Conservation (phyloP, 2,888 invertebrate genomes). For the Rhodophaea formosa region DNA sequence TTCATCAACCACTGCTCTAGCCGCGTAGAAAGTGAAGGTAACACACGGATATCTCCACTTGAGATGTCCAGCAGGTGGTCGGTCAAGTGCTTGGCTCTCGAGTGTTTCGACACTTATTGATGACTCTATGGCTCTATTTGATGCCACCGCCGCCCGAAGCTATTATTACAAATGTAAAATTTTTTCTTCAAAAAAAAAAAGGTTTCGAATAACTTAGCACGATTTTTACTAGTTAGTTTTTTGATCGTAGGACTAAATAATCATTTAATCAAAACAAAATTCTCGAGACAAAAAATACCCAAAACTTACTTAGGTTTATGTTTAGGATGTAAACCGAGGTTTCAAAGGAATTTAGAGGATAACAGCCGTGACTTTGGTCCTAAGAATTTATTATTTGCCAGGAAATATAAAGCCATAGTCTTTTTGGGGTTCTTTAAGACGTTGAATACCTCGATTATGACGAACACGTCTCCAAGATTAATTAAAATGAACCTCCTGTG, state of each 20-base stretch:
- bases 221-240: too few relatives aligned
- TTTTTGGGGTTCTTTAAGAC: slow-evolving; percentile 1
- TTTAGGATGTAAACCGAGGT: background rate
- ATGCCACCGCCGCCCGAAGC: background rate
- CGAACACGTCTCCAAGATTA: slow-evolving; percentile 4
- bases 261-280: background rate
- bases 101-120: slow-evolving; percentile 19
- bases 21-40: slow-evolving; percentile 50
- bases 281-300: background rate
- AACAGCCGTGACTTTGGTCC: background rate
- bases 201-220: too few relatives aligned
- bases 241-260: background rate
- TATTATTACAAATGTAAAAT: background rate
- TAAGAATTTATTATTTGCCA: slow-evolving; percentile 9
- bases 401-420: background rate
- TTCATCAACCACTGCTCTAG: background rate
- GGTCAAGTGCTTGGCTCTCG: slow-evolving; percentile 32
- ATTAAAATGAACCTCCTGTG: slow-evolving; percentile 9
- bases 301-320: background rate
- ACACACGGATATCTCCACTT: slow-evolving; percentile 43
- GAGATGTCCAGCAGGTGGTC: slow-evolving; percentile 36
- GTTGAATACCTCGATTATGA: slow-evolving; percentile 8
- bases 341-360: background rate
- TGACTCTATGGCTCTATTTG: slow-evolving; percentile 14
- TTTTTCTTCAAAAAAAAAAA: too few relatives aligned